Evolutionary conservation across 2,113 vertebrate species (phyloP).

Genomic region (Tragulus kanchil): DNA sequence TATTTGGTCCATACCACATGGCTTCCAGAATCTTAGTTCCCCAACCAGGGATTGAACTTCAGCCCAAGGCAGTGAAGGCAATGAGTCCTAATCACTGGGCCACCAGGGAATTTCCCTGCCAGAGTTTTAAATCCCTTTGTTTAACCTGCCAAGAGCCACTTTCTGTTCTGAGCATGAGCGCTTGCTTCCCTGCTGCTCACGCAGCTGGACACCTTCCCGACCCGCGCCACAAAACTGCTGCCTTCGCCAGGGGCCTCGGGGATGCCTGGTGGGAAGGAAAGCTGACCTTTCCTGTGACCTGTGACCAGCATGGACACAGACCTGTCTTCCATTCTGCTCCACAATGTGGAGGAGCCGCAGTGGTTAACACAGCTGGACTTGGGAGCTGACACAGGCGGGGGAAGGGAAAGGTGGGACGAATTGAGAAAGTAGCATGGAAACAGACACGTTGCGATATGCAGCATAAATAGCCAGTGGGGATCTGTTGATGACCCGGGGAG

Average conservation of each 20-base stretch:
- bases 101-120: neutral
- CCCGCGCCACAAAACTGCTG: neutral
- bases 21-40: neutral
- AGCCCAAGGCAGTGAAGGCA: neutral
- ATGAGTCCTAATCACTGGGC: neutral
- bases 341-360: too few relatives aligned
- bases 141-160: neutral
- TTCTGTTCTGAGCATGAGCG: rapidly evolving
- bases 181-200: neutral
- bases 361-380: neutral
- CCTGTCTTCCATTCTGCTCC: too few relatives aligned
- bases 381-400: neutral
- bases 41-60: neutral
- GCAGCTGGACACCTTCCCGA: rapidly evolving
- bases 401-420: too few relatives aligned
- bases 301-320: neutral
- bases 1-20: rapidly evolving
- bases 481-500: too few relatives aligned
- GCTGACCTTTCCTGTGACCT: neutral
- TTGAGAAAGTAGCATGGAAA: too few relatives aligned
- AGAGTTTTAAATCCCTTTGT: neutral
- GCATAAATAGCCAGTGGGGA: too few relatives aligned
- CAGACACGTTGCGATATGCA: too few relatives aligned
- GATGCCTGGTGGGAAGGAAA: neutral
- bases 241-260: too few relatives aligned